Evolutionary conservation across 2,888 invertebrate genomes (phyloP), one percentile per base, ranked within the genome.

Genomic region (Cybosia mesomella): DNA sequence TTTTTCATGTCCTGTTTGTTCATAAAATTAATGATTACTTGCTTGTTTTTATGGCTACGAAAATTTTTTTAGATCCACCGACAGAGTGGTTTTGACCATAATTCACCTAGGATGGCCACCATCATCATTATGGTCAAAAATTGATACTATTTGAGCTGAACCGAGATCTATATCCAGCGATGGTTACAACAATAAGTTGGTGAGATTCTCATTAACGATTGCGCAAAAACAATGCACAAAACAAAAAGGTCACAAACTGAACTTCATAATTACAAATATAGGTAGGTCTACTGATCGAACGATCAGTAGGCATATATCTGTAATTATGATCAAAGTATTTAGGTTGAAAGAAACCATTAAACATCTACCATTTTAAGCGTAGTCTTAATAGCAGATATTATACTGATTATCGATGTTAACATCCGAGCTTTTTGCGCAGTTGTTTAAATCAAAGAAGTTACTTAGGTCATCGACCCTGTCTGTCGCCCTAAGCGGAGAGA

Each of bases 361-460:
- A 55, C 18, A 13, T 22, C 24, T 55, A 55, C 55, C 13, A 55
- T 24, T 55, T 28, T 22, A 4, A 54, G 55, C 13, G 15, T 22
- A 15, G 24, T 11, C 15, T 55, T 24, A 55, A 55, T 55, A 55
- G 55, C 55, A 55, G 55, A 15, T 55, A 54, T 21, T 54, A 55
- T 55, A 55, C 53, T 21, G 53, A 53, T 28, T 28, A 28, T 28
- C 2, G 28, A 28, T 28, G 28, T 28, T 28, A 28, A 28, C 8
- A 34, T 8, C 10, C 1, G 18, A 49, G 9, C n/a, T 49, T 49
- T 9, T n/a, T 49, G n/a, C 49, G 49, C 49, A n/a, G 49, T n/a
- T 8, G 49, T 49, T 49, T 49, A n/a, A 18, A n/a, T n/a, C n/a
- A 7, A n/a, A 8, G n/a, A 49, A 49, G n/a, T n/a, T 49, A 43